phyloP scores from a whole-genome alignment of 2,797 vertebrate species.

The Phalanger gymnotis region DNA sequence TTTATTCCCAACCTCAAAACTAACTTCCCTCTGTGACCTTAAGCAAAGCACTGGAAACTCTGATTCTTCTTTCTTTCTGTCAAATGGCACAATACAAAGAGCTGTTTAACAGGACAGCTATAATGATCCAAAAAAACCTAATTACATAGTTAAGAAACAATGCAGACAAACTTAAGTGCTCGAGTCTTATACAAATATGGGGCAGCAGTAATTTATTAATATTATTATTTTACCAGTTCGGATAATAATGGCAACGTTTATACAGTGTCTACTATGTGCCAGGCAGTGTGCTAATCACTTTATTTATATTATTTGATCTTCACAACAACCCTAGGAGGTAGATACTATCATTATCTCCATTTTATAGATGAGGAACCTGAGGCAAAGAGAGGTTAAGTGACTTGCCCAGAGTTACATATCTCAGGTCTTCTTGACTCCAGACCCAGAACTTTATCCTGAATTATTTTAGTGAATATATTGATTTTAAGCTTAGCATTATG shows the following conservation, averaged over 20 bases:
- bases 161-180: neutral
- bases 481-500: constrained; percentile 15
- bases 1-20: neutral
- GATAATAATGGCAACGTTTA: neutral
- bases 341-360: neutral
- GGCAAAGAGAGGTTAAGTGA: neutral
- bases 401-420: neutral
- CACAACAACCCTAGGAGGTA: neutral
- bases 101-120: constrained; percentile 44
- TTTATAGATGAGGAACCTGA: neutral
- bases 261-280: neutral
- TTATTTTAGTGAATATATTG: constrained; percentile 55
- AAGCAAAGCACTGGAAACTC: neutral
- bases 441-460: neutral
- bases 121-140: constrained; percentile 53
- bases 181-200: constrained; percentile 37
- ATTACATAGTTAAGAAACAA: constrained; percentile 28
- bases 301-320: neutral
- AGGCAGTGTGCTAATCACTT: neutral
- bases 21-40: neutral
- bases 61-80: constrained; percentile 33
- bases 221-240: constrained; percentile 48
- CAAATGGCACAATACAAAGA: constrained; percentile 54
- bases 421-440: neutral
- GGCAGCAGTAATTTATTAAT: constrained; percentile 24